Base-by-base conservation (phyloP, 2,113 vertebrate genomes). In the Pollimyrus isidori region DNA sequence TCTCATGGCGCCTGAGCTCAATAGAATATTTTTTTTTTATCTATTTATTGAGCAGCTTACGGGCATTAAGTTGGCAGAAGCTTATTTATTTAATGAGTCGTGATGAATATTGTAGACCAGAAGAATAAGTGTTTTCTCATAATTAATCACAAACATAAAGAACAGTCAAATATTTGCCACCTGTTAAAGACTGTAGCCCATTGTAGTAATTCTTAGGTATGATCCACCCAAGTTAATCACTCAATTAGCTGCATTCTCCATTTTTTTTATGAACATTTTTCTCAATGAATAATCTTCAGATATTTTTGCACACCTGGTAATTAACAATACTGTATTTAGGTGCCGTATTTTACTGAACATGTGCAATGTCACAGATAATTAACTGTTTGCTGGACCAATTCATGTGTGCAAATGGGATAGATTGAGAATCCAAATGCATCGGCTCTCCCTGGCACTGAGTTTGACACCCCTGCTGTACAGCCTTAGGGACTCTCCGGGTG, bases 121-220 rank as follows among this genome's bases (percentile, higher is more conserved):
- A 35, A 80, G 73, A 42, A 80, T 48, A 84, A 84, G 45, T 46
- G 45, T 84, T 10, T 84, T 84, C 80, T 84, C 19, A 84, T 84
- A 84, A 84, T 84, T 84, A 48, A 84, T 84, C 39, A 84, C 19
- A 84, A 45, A 84, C 39, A 48, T 48, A 48, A 84, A 46, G 82
- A 84, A 84, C 45, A 84, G 23, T 48, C 82, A 84, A 84, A 84
- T n/a, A 84, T 84, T 84, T 45, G 82, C 82, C 45, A 48, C 82
- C 45, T 84, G 45, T 84, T 45, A 84, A 46, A 84, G 39, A 48
- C 45, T 45, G 21, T 23, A 84, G 35, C 73, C 73, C 39, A 80
- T 15, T 7, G 35, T 42, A 13, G 30, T 7, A 15, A 4, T 80
- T 42, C 26, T 80, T 80, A 80, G 35, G 26, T 80, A 80, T 80